Evolutionary conservation across 2,888 invertebrate genomes (phyloP).

Genomic region (Nephrotoma flavescens): DNA sequence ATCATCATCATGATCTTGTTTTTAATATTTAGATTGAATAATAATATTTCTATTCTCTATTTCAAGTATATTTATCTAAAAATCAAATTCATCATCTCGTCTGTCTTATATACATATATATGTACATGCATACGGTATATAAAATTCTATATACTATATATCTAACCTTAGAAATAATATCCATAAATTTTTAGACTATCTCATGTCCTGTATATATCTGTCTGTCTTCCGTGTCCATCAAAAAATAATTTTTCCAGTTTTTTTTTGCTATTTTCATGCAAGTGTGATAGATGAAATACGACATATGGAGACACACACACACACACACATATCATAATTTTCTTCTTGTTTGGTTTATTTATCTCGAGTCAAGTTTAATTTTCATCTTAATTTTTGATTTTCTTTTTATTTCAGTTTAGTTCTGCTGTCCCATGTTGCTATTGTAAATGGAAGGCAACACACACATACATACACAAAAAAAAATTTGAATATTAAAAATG

Average conservation of each 20-base stretch:
- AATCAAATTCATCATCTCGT: constrained; percentile 3
- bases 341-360: background rate
- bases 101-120: background rate
- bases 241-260: background rate
- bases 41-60: background rate
- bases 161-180: background rate
- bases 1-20: constrained; percentile 3
- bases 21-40: background rate
- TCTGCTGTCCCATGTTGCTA: background rate
- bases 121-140: background rate
- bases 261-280: background rate
- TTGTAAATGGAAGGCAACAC: background rate
- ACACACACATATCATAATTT: background rate
- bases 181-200: background rate
- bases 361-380: constrained; percentile 1
- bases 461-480: background rate
- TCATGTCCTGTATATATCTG: background rate
- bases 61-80: background rate
- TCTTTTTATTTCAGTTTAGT: background rate
- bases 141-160: background rate
- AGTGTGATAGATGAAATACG: background rate
- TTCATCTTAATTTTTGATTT: constrained; percentile 1
- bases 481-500: background rate
- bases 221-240: background rate
- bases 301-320: background rate